Conservation (phyloP, 1,140 invertebrate genomes). For the Trichoplusia ni region DNA sequence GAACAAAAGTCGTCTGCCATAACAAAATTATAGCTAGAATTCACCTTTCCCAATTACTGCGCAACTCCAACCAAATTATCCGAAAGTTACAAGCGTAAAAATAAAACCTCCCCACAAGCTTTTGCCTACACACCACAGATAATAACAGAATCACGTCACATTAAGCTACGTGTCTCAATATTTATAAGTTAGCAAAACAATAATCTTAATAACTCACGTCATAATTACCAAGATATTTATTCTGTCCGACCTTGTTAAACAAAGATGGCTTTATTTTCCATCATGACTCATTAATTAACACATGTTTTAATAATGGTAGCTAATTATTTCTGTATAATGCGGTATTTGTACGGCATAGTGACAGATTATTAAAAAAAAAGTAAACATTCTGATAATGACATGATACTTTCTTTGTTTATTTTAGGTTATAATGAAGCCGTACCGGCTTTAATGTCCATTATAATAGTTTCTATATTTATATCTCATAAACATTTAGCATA, state of each 20-base stretch:
- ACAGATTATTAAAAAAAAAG: too few relatives aligned
- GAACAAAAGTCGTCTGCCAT: background rate
- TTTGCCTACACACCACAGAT: background rate
- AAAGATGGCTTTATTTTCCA: background rate
- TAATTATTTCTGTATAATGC: background rate
- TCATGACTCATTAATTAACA: slow-evolving; percentile 4
- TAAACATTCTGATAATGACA: too few relatives aligned
- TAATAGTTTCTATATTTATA: too few relatives aligned
- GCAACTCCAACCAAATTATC: background rate
- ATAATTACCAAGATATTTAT: slow-evolving; percentile 4
- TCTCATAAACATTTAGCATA: too few relatives aligned
- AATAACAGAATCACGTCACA: slow-evolving; percentile 9
- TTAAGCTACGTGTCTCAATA: background rate
- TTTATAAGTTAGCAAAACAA: slow-evolving; percentile 1
- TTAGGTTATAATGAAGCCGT: too few relatives aligned
- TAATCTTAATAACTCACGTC: slow-evolving; percentile 17
- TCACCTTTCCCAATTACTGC: too few relatives aligned
- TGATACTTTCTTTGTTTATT: too few relatives aligned
- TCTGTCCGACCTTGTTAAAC: background rate
- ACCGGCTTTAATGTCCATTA: too few relatives aligned
- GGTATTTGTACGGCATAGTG: too few relatives aligned
- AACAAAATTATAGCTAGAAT: background rate
- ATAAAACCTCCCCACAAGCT: background rate
- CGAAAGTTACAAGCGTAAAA: background rate
- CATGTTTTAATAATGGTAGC: background rate